These are phyloP conservation scores for Teleogryllus oceanicus DNA, from an alignment of 2,888 invertebrate species.

Conservation along the genomic window DNA sequence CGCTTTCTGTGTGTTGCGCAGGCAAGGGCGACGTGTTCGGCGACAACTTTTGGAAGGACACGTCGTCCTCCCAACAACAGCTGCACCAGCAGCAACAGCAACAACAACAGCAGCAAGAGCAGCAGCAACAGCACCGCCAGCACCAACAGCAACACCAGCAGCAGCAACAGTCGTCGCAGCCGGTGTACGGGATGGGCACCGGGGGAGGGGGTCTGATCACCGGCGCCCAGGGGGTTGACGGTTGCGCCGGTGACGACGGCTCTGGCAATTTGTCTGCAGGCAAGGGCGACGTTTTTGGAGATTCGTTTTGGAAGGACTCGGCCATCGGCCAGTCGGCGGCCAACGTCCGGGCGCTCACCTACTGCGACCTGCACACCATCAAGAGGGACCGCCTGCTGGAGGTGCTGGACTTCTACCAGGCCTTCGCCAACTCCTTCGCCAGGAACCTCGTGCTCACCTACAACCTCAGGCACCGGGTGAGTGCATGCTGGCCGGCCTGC, in stretches of 20 bases:
- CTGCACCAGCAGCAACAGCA: too few species aligned
- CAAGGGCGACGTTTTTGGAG: conserved; percentile 99
- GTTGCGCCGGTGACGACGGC: background rate
- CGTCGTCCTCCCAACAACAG: too few species aligned
- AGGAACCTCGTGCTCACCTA: conserved; percentile 97
- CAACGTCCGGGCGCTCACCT: conserved; percentile 97
- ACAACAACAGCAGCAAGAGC: too few species aligned
- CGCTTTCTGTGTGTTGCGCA: conserved; percentile 36
- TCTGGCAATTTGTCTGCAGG: conserved; percentile 51
- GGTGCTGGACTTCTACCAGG: conserved; percentile 97
- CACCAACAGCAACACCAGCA: too few species aligned
- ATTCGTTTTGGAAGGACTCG: conserved; percentile 98
- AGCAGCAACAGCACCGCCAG: too few species aligned
- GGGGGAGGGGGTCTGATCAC: too few species aligned
- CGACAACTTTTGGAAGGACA: conserved; percentile 97
- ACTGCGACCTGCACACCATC: conserved; percentile 99
- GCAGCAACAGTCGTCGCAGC: too few species aligned
- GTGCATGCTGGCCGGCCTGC: conserved; percentile 40
- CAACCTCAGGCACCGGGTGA: conserved; percentile 93
- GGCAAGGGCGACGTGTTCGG: conserved; percentile 99
- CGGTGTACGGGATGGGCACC: too few species aligned
- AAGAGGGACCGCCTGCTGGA: conserved; percentile 92
- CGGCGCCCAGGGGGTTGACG: too few species aligned
- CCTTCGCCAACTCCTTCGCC: conserved; percentile 98
- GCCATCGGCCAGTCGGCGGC: conserved; percentile 97